phyloP scores from a whole-genome alignment of 2,113 vertebrate species.

The Tenebrosternarchus preto region DNA sequence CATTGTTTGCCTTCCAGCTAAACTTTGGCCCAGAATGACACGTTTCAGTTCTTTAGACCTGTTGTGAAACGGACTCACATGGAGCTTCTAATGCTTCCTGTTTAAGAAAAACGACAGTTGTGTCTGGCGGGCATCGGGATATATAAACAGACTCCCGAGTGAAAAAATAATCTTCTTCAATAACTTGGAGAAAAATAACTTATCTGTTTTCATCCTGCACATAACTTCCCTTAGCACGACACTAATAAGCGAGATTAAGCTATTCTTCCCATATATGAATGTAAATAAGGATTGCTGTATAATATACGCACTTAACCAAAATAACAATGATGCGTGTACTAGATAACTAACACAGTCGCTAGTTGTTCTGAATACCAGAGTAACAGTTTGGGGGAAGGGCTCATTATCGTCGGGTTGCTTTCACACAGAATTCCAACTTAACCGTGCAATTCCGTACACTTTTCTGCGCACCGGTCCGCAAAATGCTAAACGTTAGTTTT shows the following conservation, averaged over 20 bases:
- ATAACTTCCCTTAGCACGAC: neutral
- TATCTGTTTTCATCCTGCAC: neutral
- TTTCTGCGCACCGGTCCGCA: no score
- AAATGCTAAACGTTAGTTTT: no score
- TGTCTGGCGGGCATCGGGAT: neutral
- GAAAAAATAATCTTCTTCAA: neutral
- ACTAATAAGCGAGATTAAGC: neutral
- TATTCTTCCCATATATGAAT: neutral
- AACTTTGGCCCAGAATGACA: neutral
- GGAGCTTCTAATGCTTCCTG: conserved; percentile 22
- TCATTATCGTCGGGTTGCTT: no score
- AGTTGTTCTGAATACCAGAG: no score
- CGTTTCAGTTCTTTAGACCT: neutral
- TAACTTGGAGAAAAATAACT: neutral
- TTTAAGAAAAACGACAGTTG: neutral
- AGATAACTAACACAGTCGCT: neutral
- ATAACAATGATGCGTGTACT: neutral
- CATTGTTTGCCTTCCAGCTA: neutral
- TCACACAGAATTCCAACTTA: no score
- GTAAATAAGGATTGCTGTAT: neutral
- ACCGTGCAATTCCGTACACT: neutral
- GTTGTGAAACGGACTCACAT: conserved; percentile 27
- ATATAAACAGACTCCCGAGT: neutral
- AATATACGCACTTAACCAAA: neutral
- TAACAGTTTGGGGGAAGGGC: no score